Percentiles rank a stretch among this genome's conserved stretches.
Conservation (phyloP, 2,888 invertebrate species). For the Anagyrus pseudococci region DNA sequence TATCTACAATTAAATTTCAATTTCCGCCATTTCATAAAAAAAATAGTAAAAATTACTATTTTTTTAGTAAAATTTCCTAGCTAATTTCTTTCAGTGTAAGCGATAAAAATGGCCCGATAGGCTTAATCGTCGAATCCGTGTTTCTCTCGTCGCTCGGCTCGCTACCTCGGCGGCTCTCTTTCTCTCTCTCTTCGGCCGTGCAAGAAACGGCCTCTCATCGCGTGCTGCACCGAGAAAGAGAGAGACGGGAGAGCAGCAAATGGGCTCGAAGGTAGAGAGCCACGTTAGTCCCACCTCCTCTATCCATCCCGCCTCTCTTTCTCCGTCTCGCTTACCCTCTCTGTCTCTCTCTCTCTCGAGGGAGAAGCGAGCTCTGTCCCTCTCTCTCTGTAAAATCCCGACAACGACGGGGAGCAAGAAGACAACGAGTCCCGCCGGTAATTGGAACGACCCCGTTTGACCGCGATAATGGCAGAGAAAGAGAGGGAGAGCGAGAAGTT, state of each 20-base stretch:
- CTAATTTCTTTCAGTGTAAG: too few relatives aligned
- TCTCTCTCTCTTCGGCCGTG: too few relatives aligned
- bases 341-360: slow-evolving; percentile 13
- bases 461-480: slow-evolving; percentile 54
- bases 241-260: slow-evolving; percentile 8
- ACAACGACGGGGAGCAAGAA: slow-evolving; percentile 36
- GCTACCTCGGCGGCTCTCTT: slow-evolving; percentile 17
- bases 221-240: too few relatives aligned
- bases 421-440: slow-evolving; percentile 42
- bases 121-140: slow-evolving; percentile 25
- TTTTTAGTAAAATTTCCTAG: too few relatives aligned
- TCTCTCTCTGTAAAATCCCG: slow-evolving; percentile 43
- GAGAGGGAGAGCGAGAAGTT: slow-evolving; percentile 9
- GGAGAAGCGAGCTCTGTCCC: not conserved
- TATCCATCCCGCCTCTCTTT: slow-evolving; percentile 18
- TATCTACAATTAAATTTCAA: too few relatives aligned
- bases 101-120: too few relatives aligned
- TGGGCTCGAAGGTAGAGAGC: too few relatives aligned
- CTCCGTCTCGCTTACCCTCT: slow-evolving; percentile 4
- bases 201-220: slow-evolving; percentile 7
- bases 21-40: too few relatives aligned
- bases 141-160: not conserved
- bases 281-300: slow-evolving; percentile 21
- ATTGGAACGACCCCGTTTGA: slow-evolving; percentile 57
- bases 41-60: too few relatives aligned